Evolutionary conservation across 2,113 vertebrate species (phyloP), one percentile per base, ranked within the genome.

Genomic region (Arothron firmamentum): DNA sequence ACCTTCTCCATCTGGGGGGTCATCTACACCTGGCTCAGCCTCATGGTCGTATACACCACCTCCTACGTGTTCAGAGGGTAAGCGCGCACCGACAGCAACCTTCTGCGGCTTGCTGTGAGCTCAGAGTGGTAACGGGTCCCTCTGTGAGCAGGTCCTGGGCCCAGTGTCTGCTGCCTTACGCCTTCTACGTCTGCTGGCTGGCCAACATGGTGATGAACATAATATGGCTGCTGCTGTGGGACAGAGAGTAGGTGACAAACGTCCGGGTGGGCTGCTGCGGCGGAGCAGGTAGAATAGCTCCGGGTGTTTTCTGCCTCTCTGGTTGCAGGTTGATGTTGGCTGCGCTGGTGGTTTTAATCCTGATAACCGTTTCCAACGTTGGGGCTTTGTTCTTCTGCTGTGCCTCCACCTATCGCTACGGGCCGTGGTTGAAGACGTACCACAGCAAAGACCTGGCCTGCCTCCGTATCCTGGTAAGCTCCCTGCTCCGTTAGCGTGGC

Each of bases 1-100:
- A 89, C 90, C 68, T 92, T 91, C 83, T 89, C 88, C 6, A 90
- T 92, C 74, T 92, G 90, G 91, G 87, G 87, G 0, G 48, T 91
- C 2, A 90, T 92, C 59, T 92, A 92, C 12, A 80, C 81, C 13
- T 92, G 90, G 90, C 85, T 91, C 42, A 65, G 81, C 20, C 62
- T 88, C 10, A 87, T 88, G 82, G 78, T 89, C 51, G 5, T 90
- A 21, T 91, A 91, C 77, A 25, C 83, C 59, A 78, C 85, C 3
- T 65, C 73, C 19, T 90, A 70, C 21, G 67, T 85, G 1, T 92
- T 83, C 69, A 84, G 89, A 87, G 81, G 91, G 90, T 91, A 77
- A 77, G 58, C 59, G 12, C 41, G 20, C 14, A 28, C 6, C 25
- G 3, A 28, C 20, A 12, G 25, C 50, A 12, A 20, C 31, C 25